A percentile compares a stretch with the other conserved stretches of the same genome.
These are phyloP conservation scores for Scalopus aquaticus DNA, from an alignment of 2,113 vertebrate genomes.

Conservation along the genomic window DNA sequence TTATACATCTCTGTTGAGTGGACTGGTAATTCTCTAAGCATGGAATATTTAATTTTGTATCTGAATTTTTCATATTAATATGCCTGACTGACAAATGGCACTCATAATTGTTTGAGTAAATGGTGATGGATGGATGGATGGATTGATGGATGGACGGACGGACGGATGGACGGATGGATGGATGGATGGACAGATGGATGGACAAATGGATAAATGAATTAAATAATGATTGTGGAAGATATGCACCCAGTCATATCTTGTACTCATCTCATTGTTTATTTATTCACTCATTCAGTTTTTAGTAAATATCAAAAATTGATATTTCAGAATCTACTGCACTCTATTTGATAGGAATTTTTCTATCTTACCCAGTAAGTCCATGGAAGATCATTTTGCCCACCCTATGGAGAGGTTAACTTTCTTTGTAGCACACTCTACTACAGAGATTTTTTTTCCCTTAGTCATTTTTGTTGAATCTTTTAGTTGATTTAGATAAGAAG, in stretches of 20 bases:
- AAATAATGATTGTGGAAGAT: neutral
- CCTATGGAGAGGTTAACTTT: neutral
- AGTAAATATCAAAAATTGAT: neutral
- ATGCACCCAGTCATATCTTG: neutral
- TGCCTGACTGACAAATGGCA: neutral
- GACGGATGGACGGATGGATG: neutral
- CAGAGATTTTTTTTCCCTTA: neutral
- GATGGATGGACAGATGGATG: neutral
- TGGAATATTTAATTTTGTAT: neutral
- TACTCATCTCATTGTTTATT: neutral
- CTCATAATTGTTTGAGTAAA: neutral
- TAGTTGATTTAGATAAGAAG: slow-evolving; percentile 57
- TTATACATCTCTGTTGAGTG: neutral
- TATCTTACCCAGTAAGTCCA: neutral
- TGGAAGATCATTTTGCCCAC: neutral
- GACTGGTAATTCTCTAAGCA: neutral
- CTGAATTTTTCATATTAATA: neutral
- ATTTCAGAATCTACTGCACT: neutral
- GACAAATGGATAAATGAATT: neutral
- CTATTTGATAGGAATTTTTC: neutral
- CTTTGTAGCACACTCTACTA: neutral
- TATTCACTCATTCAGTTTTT: neutral
- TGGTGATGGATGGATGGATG: neutral
- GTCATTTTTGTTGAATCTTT: slow-evolving; percentile 51
- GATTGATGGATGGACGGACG: neutral